These are phyloP conservation scores for Garra rufa DNA, from an alignment of 2,113 vertebrate genomes.

Conservation along the genomic window DNA sequence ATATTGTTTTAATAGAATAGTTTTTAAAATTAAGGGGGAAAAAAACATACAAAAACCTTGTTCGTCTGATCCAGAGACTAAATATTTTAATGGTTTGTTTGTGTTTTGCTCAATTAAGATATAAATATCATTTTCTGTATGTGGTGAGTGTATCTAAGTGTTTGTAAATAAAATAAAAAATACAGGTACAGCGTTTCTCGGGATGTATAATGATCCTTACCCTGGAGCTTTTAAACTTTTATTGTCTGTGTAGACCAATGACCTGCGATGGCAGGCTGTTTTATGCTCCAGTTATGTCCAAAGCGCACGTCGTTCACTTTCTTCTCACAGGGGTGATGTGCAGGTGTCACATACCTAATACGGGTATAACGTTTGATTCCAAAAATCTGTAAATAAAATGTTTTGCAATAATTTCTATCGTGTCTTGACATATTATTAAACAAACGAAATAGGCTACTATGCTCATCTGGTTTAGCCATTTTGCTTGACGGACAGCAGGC, in stretches of 20 bases:
- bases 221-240: slow-evolving; percentile 48
- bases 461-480: background rate
- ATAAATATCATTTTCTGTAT: slow-evolving; percentile 76
- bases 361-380: slow-evolving; percentile 67
- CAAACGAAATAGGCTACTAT: background rate
- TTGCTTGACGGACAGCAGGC: background rate
- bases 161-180: slow-evolving; percentile 71
- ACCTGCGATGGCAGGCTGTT: slow-evolving; percentile 59
- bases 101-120: slow-evolving; percentile 73
- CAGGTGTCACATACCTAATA: slow-evolving; percentile 56
- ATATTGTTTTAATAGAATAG: slow-evolving; percentile 79
- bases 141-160: slow-evolving; percentile 69
- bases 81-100: slow-evolving; percentile 75
- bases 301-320: slow-evolving; percentile 61
- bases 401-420: slow-evolving; percentile 62
- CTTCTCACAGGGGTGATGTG: slow-evolving; percentile 53
- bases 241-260: slow-evolving; percentile 44
- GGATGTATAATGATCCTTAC: slow-evolving; percentile 37
- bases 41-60: slow-evolving; percentile 57
- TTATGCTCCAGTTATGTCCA: slow-evolving; percentile 47
- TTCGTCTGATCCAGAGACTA: slow-evolving; percentile 66
- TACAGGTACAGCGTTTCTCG: slow-evolving; percentile 64
- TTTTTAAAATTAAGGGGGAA: slow-evolving; percentile 69
- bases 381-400: slow-evolving; percentile 79
- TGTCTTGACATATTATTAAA: slow-evolving; percentile 44